Conservation (phyloP, 2,888 invertebrate genomes). For the Pyrochroa serraticornis region DNA sequence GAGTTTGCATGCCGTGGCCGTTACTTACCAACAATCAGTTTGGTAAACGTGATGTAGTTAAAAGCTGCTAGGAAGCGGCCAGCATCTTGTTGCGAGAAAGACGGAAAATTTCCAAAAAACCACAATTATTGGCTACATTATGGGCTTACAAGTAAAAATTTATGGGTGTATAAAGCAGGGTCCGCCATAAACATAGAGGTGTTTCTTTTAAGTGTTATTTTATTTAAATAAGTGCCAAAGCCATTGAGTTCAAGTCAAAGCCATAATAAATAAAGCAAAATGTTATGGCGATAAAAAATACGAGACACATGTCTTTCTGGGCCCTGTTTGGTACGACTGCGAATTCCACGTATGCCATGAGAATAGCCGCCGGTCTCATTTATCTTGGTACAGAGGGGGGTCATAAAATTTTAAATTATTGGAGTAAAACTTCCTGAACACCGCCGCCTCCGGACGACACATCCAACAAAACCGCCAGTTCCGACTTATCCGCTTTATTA, state of each 20-base stretch:
- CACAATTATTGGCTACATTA: too few species aligned
- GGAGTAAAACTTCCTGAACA: not conserved
- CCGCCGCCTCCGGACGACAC: too few species aligned
- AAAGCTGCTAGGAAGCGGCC: too few species aligned
- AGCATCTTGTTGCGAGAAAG: not conserved
- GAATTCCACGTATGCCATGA: slow-evolving; percentile 5
- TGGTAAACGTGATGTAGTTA: slow-evolving; percentile 30
- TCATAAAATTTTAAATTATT: slow-evolving; percentile 14
- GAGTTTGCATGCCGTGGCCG: slow-evolving; percentile 1
- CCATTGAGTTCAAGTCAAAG: not conserved
- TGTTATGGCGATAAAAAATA: slow-evolving; percentile 2
- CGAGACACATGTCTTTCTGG: not conserved
- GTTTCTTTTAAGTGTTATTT: too few species aligned
- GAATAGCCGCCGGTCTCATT: not conserved
- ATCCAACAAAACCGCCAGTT: too few species aligned
- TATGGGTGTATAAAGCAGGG: too few species aligned
- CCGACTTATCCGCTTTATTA: too few species aligned
- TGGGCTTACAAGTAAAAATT: too few species aligned
- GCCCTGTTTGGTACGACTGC: not conserved
- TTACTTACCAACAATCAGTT: too few species aligned
- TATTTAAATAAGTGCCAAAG: too few species aligned
- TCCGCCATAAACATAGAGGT: too few species aligned
- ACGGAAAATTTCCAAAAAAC: too few species aligned
- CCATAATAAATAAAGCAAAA: slow-evolving; percentile 7
- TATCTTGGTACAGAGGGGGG: slow-evolving; percentile 7